phyloP scores from a whole-genome alignment of 2,888 invertebrate genomes.

The Luffia ferchaultella region DNA sequence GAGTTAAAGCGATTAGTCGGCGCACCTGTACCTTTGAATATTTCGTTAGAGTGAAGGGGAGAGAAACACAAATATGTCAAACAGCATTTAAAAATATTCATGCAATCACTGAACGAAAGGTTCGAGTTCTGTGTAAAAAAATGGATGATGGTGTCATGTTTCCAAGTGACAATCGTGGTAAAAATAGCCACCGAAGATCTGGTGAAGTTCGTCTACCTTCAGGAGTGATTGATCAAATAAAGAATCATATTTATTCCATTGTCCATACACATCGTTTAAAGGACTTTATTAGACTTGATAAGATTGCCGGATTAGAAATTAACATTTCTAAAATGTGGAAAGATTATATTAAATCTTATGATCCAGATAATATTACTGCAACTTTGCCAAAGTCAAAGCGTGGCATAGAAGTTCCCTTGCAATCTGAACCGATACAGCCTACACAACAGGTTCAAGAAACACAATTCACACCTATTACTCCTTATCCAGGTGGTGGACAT shows the following conservation, averaged over 20 bases:
- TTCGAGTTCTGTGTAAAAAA: constrained; percentile 63
- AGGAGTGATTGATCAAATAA: constrained; percentile 58
- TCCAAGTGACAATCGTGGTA: constrained; percentile 64
- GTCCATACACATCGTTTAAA: constrained; percentile 59
- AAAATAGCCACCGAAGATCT: constrained; percentile 57
- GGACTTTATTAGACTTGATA: constrained; percentile 60
- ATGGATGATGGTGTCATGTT: constrained; percentile 68
- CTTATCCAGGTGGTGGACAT: constrained; percentile 55
- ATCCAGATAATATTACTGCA: constrained; percentile 57
- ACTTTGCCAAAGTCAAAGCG: constrained; percentile 58
- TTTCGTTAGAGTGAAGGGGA: constrained; percentile 60
- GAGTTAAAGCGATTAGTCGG: constrained; percentile 59
- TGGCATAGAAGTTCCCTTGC: constrained; percentile 31
- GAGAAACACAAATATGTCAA: constrained; percentile 65
- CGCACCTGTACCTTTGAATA: constrained; percentile 67
- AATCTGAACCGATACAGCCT: constrained; percentile 23
- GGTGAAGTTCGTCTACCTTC: constrained; percentile 58
- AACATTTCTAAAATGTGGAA: constrained; percentile 68
- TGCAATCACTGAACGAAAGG: constrained; percentile 64
- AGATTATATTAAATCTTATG: constrained; percentile 62
- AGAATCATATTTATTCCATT: constrained; percentile 61
- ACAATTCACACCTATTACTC: constrained; percentile 22
- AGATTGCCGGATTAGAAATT: constrained; percentile 62
- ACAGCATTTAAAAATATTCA: constrained; percentile 67
- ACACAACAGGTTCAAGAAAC: constrained; percentile 13